Conservation (phyloP, 2,113 vertebrate species). For the Pandion haliaetus region DNA sequence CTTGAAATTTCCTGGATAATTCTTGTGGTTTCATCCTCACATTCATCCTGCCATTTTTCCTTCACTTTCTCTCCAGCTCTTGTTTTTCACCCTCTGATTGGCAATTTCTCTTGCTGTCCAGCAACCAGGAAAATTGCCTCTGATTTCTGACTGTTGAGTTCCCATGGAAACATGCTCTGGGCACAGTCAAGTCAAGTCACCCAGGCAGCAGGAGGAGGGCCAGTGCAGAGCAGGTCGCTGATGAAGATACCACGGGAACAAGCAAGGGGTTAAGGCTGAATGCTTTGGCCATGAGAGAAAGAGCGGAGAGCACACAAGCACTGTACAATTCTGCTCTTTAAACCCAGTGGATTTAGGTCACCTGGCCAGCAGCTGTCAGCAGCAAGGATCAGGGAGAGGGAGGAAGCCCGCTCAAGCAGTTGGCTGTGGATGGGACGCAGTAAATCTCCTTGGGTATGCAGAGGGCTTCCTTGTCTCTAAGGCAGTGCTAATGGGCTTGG, state of each 20-base stretch:
- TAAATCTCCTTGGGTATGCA: neutral
- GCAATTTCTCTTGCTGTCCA: slow-evolving; percentile 48
- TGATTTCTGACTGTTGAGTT: slow-evolving; percentile 67
- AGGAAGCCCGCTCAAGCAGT: neutral
- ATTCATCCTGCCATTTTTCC: neutral
- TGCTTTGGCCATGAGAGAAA: neutral
- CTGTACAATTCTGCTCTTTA: neutral
- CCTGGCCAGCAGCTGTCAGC: neutral
- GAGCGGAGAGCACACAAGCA: neutral
- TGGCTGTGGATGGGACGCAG: neutral
- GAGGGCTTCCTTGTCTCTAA: neutral
- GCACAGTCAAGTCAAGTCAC: slow-evolving; percentile 77
- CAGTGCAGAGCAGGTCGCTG: neutral
- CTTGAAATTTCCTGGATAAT: neutral
- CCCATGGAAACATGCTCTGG: slow-evolving; percentile 83
- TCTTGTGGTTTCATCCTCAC: neutral
- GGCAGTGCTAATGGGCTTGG: neutral
- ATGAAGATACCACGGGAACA: slow-evolving; percentile 12
- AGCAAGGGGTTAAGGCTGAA: neutral
- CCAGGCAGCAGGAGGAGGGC: slow-evolving; percentile 20
- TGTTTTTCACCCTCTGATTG: slow-evolving; percentile 51
- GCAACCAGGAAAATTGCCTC: slow-evolving; percentile 22
- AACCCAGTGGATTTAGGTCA: neutral
- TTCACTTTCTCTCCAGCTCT: neutral
- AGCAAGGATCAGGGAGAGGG: slow-evolving; percentile 33